Conservation (phyloP, 2,888 invertebrate genomes). For the Clanis bilineata region DNA sequence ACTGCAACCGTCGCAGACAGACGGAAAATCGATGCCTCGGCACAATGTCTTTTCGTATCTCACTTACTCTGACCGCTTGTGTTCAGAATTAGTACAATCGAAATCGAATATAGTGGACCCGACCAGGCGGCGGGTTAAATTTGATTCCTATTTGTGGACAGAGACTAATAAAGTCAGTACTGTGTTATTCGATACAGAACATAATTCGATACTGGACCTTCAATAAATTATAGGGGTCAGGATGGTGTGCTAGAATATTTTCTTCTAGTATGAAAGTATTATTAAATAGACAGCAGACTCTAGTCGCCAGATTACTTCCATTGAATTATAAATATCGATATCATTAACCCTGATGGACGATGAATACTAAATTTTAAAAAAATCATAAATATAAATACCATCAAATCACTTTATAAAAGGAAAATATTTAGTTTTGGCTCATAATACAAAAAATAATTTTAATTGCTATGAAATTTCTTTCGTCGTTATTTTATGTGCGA, state of each 20-base stretch:
- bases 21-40: slow-evolving; percentile 37
- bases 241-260: not conserved
- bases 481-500: not conserved
- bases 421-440: too few relatives aligned
- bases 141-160: slow-evolving; percentile 32
- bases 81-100: slow-evolving; percentile 43
- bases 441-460: too few relatives aligned
- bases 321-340: too few relatives aligned
- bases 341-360: too few relatives aligned
- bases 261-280: not conserved
- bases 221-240: not conserved
- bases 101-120: slow-evolving; percentile 30
- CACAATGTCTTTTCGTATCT: slow-evolving; percentile 34
- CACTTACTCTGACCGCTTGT: slow-evolving; percentile 35
- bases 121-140: slow-evolving; percentile 31
- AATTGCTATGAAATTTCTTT: too few relatives aligned
- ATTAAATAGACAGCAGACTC: not conserved
- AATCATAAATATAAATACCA: too few relatives aligned
- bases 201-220: slow-evolving; percentile 1
- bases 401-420: too few relatives aligned
- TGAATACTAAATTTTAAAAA: too few relatives aligned
- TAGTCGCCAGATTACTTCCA: too few relatives aligned
- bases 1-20: slow-evolving; percentile 34
- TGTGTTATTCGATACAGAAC: slow-evolving; percentile 26
- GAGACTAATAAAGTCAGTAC: slow-evolving; percentile 31